Conservation (phyloP, 1,140 invertebrate genomes). For the Popillia japonica region DNA sequence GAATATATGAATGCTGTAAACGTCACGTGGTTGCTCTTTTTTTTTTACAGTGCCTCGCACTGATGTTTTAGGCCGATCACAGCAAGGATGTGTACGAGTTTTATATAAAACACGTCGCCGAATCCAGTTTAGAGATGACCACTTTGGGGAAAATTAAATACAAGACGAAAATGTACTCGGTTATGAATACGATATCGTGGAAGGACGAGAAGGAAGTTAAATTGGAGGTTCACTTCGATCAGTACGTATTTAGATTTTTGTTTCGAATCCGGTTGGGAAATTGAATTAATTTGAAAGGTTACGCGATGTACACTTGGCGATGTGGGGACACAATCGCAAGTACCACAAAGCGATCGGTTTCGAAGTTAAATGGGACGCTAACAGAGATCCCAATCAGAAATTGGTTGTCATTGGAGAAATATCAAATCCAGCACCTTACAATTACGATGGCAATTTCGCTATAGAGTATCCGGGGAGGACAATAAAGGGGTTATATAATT, state of each 20-base stretch:
- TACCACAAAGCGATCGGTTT: conserved; percentile 70
- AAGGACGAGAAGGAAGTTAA: conserved; percentile 55
- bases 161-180: conserved; percentile 71
- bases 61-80: conserved; percentile 67
- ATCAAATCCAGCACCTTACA: conserved; percentile 62
- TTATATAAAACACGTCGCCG: conserved; percentile 66
- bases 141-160: conserved; percentile 72
- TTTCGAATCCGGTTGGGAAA: too few species aligned
- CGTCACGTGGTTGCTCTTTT: not conserved
- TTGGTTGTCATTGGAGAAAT: conserved; percentile 66
- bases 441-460: conserved; percentile 68
- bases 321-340: conserved; percentile 66
- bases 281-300: conserved; percentile 62
- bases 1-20: conserved; percentile 25
- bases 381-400: conserved; percentile 78
- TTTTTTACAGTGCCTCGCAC: not conserved
- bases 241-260: conserved; percentile 64
- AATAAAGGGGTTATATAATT: conserved; percentile 70
- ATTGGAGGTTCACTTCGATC: conserved; percentile 76
- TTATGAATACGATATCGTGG: conserved; percentile 59
- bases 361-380: conserved; percentile 83
- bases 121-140: conserved; percentile 66
- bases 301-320: conserved; percentile 74
- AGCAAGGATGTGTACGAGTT: conserved; percentile 69
- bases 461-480: conserved; percentile 77